These are phyloP conservation scores for Calameuta pallipes DNA, from an alignment of 2,888 invertebrate genomes.

Conservation along the genomic window DNA sequence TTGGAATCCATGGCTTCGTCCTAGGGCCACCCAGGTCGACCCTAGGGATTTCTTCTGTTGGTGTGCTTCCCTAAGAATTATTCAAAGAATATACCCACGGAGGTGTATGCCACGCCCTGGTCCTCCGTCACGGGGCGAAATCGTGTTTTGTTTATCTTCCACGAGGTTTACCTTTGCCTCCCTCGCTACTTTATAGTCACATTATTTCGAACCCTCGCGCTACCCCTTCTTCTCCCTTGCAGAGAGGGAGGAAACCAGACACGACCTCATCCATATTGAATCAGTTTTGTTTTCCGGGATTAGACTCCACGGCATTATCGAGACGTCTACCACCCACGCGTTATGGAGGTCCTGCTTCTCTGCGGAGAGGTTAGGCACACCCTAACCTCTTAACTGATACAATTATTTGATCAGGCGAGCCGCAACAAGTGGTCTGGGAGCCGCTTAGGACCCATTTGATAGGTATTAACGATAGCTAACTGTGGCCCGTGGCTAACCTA, in stretches of 20 bases:
- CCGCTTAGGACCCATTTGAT: neutral
- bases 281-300: conserved; percentile 35
- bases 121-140: conserved; percentile 8
- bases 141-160: conserved; percentile 34
- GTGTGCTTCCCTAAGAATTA: conserved; percentile 27
- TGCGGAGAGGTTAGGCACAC: conserved; percentile 14
- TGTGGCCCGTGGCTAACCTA: neutral
- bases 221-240: neutral
- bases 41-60: conserved; percentile 20
- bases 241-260: conserved; percentile 13
- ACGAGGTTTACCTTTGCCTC: neutral
- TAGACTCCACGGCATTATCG: conserved; percentile 16
- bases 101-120: conserved; percentile 16
- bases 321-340: conserved; percentile 32
- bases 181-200: neutral
- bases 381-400: conserved; percentile 22
- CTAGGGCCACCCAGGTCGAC: conserved; percentile 33
- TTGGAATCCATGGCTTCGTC: conserved; percentile 20
- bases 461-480: neutral
- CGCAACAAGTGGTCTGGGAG: conserved; percentile 40
- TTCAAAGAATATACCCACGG: conserved; percentile 13
- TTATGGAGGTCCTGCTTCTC: neutral
- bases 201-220: neutral
- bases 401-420: conserved; percentile 38
- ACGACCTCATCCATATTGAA: conserved; percentile 19